These are phyloP conservation scores for Pelodytes ibericus DNA, from an alignment of 2,797 vertebrate genomes.

Conservation along the genomic window DNA sequence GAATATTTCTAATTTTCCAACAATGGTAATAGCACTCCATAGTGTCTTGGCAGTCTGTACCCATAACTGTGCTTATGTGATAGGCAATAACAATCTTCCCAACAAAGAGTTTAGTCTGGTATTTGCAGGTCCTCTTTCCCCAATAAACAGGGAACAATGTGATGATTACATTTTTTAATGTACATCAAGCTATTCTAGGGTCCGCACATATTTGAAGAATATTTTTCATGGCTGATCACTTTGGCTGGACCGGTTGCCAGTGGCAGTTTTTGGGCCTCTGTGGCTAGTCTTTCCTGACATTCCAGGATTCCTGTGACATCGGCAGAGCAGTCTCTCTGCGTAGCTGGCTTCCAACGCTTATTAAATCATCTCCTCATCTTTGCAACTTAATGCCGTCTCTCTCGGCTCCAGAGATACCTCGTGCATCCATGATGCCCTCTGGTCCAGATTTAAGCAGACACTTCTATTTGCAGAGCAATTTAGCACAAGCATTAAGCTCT, in stretches of 20 bases:
- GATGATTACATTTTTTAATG: too few species aligned
- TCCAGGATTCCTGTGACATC: not conserved
- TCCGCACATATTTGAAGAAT: not conserved
- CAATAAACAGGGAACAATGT: not conserved
- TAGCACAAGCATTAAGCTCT: not conserved
- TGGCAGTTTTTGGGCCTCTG: not conserved
- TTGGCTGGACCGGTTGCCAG: conserved; percentile 1
- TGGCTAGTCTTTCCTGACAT: not conserved
- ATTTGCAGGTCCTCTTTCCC: not conserved
- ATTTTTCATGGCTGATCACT: conserved; percentile 33
- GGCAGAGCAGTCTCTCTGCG: not conserved
- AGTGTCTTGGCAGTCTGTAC: not conserved
- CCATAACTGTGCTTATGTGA: not conserved
- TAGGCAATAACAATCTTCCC: not conserved
- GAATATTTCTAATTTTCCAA: not conserved
- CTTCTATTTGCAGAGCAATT: conserved; percentile 36
- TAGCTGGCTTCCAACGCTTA: not conserved
- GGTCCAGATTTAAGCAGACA: conserved; percentile 36
- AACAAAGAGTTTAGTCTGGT: not conserved
- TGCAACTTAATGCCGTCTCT: conserved; percentile 11
- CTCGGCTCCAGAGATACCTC: not conserved
- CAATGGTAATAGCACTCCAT: not conserved
- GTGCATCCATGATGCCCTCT: conserved; percentile 37
- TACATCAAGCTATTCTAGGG: not conserved
- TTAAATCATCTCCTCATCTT: conserved; percentile 36